Evolutionary conservation across 2,797 vertebrate species (phyloP), one percentile per base, ranked within the genome.

Genomic region (Cottoperca gobio): DNA sequence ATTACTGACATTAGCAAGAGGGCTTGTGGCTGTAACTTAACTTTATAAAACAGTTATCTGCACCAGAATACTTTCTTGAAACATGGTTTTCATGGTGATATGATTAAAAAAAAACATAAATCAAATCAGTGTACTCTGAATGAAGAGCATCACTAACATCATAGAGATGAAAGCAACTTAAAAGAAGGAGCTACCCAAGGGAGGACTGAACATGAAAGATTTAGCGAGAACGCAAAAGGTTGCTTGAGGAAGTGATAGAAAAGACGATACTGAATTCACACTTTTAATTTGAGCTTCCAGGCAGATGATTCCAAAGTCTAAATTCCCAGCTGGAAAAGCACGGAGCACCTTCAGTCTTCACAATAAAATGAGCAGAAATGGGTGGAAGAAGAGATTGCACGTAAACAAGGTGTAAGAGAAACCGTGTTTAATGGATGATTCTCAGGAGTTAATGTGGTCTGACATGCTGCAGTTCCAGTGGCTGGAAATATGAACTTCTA

Each of bases 251-350:
- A 33, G 17, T 46, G 68, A 84, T 57, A 64, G 70, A 75, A 73
- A 79, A 58, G 28, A 35, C 2, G 24, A 55, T 61, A 58, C 28
- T 68, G 50, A 80, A 78, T 73, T 82, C 70, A 76, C 53, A 71
- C 54, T 46, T 78, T 72, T 73, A 72, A 82, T 82, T 72, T 37
- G n/a, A 79, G 71, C 45, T 70, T 78, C 53, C 64, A 78, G 65
- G 70, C 69, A 62, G 39, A 63, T 49, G 69, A 78, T 62, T 72
- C 42, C 7, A 17, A 60, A 76, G 19, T 69, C 50, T 60, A 59
- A 74, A 82, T 40, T 53, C 54, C 57, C 37, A 52, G 23, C 54
- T 63, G 75, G 55, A 39, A 48, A 79, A 52, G 65, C 24, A 35
- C 40, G 17, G 17, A 76, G 55, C 68, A 65, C 45, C 21, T 55